Percentiles rank a stretch among this genome's conserved stretches.
These are phyloP conservation scores for Tringa solitaria DNA, from an alignment of 2,113 vertebrate species.

Conservation along the genomic window DNA sequence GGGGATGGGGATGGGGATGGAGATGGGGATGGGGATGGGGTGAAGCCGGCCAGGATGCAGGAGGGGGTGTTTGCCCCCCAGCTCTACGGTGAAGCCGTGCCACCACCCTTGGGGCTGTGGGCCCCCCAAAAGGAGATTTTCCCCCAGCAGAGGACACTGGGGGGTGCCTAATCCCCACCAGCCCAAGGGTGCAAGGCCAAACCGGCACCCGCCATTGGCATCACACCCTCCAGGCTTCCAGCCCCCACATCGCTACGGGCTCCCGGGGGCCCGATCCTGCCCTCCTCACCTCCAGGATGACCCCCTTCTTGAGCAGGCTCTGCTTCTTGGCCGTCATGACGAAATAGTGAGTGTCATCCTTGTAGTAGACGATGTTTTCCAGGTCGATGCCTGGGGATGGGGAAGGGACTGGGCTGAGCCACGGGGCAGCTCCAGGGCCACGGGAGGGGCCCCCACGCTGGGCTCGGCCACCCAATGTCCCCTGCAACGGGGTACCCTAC, in stretches of 20 bases:
- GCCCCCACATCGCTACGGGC: neutral
- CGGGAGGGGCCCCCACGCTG: neutral
- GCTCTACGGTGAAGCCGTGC: neutral
- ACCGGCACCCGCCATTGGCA: neutral
- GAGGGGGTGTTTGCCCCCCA: neutral
- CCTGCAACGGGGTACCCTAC: fast-evolving
- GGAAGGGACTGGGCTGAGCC: neutral
- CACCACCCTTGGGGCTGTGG: neutral
- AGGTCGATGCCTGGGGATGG: constrained; percentile 86
- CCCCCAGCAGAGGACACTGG: fast-evolving
- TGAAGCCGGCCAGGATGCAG: neutral
- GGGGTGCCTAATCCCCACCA: neutral
- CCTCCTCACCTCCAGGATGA: constrained; percentile 84
- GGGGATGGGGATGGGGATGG: too few relatives aligned
- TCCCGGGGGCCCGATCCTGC: neutral
- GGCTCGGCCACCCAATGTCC: neutral
- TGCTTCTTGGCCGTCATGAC: constrained; percentile 99
- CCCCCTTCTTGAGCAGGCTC: constrained; percentile 87
- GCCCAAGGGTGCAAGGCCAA: neutral
- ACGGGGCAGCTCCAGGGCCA: neutral
- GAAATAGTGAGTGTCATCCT: constrained; percentile 95
- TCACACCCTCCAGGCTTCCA: neutral
- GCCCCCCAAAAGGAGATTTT: neutral
- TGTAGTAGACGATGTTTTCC: constrained; percentile 98
- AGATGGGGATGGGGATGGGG: neutral